Evolutionary conservation across 2,113 vertebrate species (phyloP).

Genomic region (Heterotilapia buettikoferi): DNA sequence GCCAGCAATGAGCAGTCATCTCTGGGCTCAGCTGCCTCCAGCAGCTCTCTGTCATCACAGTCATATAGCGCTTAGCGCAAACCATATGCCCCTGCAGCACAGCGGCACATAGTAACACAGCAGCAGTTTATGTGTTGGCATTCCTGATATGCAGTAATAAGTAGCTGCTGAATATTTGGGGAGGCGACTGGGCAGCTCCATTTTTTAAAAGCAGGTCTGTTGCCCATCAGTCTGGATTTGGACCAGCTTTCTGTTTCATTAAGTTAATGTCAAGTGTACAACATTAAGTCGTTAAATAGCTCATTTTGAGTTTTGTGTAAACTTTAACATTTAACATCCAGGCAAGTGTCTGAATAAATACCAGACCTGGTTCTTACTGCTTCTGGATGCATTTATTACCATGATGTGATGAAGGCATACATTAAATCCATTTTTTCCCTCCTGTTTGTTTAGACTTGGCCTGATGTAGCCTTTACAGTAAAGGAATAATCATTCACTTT

Average conservation of each 20-base stretch:
- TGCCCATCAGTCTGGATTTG: conserved; percentile 27
- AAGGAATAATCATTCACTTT: background rate
- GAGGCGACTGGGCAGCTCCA: background rate
- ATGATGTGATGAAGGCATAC: background rate
- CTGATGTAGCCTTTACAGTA: background rate
- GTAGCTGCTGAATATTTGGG: conserved; percentile 51
- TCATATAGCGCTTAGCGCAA: conserved; percentile 38
- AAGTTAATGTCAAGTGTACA: conserved; percentile 18
- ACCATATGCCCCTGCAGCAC: conserved; percentile 42
- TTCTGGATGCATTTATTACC: background rate
- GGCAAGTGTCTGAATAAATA: background rate
- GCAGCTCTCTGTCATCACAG: conserved; percentile 56
- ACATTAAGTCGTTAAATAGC: background rate
- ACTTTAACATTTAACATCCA: background rate
- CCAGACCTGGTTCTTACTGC: background rate
- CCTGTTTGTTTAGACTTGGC: background rate
- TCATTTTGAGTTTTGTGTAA: conserved; percentile 17
- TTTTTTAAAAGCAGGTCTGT: conserved; percentile 20
- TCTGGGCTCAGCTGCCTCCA: conserved; percentile 35
- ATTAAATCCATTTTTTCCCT: background rate
- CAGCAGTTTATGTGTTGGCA: conserved; percentile 58
- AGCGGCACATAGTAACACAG: conserved; percentile 39
- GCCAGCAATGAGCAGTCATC: conserved; percentile 29
- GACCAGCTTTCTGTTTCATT: conserved; percentile 24
- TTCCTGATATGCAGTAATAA: conserved; percentile 54